A percentile compares a stretch with the other conserved stretches of the same genome.
Evolutionary conservation across 2,888 invertebrate species (phyloP).

Genomic region (Rutpela maculata): DNA sequence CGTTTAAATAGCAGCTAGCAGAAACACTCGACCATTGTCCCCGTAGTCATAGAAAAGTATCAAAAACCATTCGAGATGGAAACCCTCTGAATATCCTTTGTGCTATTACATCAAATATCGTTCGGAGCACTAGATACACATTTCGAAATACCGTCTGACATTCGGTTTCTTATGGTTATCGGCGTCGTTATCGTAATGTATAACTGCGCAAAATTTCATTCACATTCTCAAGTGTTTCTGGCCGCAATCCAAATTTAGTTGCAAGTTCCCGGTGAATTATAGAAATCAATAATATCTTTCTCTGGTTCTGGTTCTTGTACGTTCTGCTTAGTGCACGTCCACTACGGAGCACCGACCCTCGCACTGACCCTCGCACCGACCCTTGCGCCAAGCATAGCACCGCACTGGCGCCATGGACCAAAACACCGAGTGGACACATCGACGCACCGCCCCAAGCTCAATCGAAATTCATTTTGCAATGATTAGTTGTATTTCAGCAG

Average conservation of each 20-base stretch:
- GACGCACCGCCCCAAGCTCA: too few relatives aligned
- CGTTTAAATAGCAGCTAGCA: background rate
- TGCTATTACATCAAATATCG: background rate
- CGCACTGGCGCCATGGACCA: too few relatives aligned
- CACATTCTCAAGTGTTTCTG: constrained; percentile 18
- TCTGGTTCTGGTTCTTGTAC: constrained; percentile 16
- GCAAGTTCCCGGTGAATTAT: constrained; percentile 29
- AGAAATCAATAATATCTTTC: constrained; percentile 25
- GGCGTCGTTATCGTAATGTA: constrained; percentile 11
- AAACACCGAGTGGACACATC: too few relatives aligned
- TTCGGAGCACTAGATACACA: background rate
- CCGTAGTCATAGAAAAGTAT: background rate
- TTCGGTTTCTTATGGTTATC: constrained; percentile 19
- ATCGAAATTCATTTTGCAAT: too few relatives aligned
- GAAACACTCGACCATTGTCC: background rate
- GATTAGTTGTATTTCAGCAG: too few relatives aligned
- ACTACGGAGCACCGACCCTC: too few relatives aligned
- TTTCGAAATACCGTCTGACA: background rate
- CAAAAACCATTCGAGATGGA: background rate
- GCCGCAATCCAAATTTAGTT: constrained; percentile 36
- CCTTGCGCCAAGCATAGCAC: too few relatives aligned
- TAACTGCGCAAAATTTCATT: constrained; percentile 35
- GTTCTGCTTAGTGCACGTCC: constrained; percentile 8
- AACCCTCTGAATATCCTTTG: background rate
- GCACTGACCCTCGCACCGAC: too few relatives aligned